Evolutionary conservation across 2,888 invertebrate species (phyloP), one percentile per base, ranked within the genome.

Genomic region (Philopedon plagiatum): DNA sequence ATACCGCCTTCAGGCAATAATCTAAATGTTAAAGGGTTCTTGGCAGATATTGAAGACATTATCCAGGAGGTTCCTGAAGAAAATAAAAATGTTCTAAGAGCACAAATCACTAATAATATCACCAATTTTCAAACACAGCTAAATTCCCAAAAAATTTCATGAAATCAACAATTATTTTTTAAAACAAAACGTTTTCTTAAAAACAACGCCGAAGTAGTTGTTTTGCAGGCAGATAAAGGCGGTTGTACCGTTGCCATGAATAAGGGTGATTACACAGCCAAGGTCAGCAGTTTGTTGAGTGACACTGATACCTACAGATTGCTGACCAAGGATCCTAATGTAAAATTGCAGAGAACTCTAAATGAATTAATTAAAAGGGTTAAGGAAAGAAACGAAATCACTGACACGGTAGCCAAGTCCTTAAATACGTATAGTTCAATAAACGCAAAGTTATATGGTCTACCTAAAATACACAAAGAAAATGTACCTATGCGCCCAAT

Each of bases 1-100:
- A 44, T 75, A n/a, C 37, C 54, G 9, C 13, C 56, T 5, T 5
- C 29, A 29, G 7, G 7, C n/a, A n/a, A n/a, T n/a, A n/a, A n/a
- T n/a, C n/a, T 29, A 29, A 49, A 49, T 18, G 11, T 19, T 5
- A 19, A 49, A 15, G 2, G 15, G 4, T 11, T 56, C n/a, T 32
- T 56, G n/a, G 56, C 56, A 13, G 56, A 32, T 15, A 18, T 56
- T 9, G 56, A 56, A 56, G 15, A 32, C 18, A 26, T 56, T 32
- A 29, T 56, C 13, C 5, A 32, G 2, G 29, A 56, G 2, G 34
- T 32, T 5, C 29, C 56, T 9, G 56, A 56, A n/a, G 32, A 56
- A 3, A 56, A 56, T 15, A 29, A 18, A 13, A 56, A 56, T 32
- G 32, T 29, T 13, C 5, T 56, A 15, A 56, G 56, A 18, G 56